Conservation (phyloP, 2,113 vertebrate species). For the Pachycephala philippinensis region DNA sequence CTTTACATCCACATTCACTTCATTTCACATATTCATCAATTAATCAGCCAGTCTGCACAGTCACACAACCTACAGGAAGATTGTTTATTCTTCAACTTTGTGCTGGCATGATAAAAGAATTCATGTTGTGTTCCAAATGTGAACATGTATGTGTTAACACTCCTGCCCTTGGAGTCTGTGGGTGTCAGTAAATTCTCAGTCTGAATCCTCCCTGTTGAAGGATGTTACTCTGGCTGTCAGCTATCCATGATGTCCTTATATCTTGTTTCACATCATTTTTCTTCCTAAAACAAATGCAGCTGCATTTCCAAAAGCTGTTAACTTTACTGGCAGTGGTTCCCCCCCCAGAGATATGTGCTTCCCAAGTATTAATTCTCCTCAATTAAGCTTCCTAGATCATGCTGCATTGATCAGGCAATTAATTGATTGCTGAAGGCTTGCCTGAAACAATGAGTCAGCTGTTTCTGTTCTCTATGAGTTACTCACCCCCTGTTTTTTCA, state of each 20-base stretch:
- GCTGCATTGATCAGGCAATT: conserved; percentile 65
- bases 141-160: neutral
- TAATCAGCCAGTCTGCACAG: neutral
- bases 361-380: conserved; percentile 55
- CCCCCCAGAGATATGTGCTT: neutral
- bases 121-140: neutral
- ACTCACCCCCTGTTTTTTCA: neutral
- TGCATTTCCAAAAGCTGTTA: conserved; percentile 19
- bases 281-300: neutral
- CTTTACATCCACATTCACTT: neutral
- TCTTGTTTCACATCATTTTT: conserved; percentile 6
- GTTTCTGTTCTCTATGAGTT: conserved; percentile 36
- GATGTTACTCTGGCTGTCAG: neutral
- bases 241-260: conserved; percentile 18
- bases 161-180: neutral
- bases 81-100: neutral
- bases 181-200: neutral
- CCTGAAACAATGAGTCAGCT: conserved; percentile 43
- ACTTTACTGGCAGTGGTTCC: neutral
- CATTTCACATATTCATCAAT: neutral
- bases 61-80: neutral
- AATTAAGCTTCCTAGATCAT: conserved; percentile 51
- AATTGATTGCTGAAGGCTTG: conserved; percentile 55
- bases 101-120: conserved; percentile 16
- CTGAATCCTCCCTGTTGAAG: conserved; percentile 22